phyloP scores from a whole-genome alignment of 2,113 vertebrate genomes.

The Tragelaphus scriptus region DNA sequence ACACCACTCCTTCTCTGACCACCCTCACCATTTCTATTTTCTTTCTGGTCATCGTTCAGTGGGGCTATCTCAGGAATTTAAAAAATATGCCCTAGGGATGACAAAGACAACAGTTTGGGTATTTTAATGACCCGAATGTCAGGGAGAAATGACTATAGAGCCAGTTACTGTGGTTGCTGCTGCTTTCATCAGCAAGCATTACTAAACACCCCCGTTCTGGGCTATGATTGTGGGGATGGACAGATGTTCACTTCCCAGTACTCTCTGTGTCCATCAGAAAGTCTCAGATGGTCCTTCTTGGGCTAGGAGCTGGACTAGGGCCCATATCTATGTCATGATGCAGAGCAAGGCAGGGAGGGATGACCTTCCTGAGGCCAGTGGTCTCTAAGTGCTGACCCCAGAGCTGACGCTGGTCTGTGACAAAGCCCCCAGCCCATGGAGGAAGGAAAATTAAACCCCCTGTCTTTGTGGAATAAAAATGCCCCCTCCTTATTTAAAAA shows the following conservation, averaged over 20 bases:
- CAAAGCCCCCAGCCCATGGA: not conserved
- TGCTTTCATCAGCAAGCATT: not conserved
- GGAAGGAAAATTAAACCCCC: not conserved
- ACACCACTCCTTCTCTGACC: not conserved
- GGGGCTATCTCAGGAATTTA: not conserved
- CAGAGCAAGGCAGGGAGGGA: not conserved
- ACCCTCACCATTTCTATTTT: not conserved
- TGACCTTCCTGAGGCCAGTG: not conserved
- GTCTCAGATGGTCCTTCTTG: not conserved
- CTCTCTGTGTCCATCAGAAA: not conserved
- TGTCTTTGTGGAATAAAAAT: not conserved
- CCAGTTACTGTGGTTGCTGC: no score
- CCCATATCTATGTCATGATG: not conserved
- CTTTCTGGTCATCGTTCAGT: not conserved
- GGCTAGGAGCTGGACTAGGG: not conserved
- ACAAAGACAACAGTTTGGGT: not conserved
- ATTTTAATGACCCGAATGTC: not conserved
- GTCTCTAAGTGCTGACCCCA: not conserved
- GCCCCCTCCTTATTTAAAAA: not conserved
- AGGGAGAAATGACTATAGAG: not conserved
- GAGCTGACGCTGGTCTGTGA: no score
- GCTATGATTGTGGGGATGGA: not conserved
- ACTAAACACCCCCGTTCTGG: not conserved
- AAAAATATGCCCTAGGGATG: not conserved
- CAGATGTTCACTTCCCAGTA: fast-evolving